Evolutionary conservation across 2,113 vertebrate genomes (phyloP).

Genomic region (Chascanopsetta lugubris): DNA sequence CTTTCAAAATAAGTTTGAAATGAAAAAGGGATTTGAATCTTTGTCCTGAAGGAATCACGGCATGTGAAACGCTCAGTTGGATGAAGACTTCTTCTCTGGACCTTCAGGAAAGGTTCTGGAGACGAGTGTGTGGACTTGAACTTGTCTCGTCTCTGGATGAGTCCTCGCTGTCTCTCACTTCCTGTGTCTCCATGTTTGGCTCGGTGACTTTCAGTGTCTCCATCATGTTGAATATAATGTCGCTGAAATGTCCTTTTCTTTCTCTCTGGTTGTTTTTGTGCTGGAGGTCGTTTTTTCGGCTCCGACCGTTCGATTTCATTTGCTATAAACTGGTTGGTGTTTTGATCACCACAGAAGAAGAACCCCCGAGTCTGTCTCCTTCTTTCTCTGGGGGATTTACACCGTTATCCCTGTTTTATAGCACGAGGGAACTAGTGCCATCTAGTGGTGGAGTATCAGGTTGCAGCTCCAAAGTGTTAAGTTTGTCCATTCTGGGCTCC

Average conservation of each 20-base stretch:
- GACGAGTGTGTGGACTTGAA: not conserved
- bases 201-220: constrained; percentile 42
- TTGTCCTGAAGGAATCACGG: not conserved
- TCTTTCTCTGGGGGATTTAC: no score
- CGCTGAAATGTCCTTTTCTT: constrained; percentile 17
- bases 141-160: no score
- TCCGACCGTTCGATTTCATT: constrained; percentile 58
- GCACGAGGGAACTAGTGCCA: no score
- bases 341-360: constrained; percentile 65
- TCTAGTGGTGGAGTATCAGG: no score
- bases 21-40: not conserved
- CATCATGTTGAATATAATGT: constrained; percentile 32
- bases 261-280: constrained; percentile 59
- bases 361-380: constrained; percentile 3
- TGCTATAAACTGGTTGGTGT: constrained; percentile 77
- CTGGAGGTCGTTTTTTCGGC: constrained; percentile 30
- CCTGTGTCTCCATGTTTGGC: constrained; percentile 39
- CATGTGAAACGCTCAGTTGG: not conserved
- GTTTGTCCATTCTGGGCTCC: no score
- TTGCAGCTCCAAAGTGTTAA: no score
- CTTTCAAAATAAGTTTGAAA: not conserved
- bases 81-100: no score
- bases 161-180: no score
- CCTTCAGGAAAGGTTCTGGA: not conserved
- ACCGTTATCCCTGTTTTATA: no score